A percentile compares a stretch with the other conserved stretches of the same genome.
These are phyloP conservation scores for Heliangelus exortis DNA, from an alignment of 2,797 vertebrate genomes.

Conservation along the genomic window DNA sequence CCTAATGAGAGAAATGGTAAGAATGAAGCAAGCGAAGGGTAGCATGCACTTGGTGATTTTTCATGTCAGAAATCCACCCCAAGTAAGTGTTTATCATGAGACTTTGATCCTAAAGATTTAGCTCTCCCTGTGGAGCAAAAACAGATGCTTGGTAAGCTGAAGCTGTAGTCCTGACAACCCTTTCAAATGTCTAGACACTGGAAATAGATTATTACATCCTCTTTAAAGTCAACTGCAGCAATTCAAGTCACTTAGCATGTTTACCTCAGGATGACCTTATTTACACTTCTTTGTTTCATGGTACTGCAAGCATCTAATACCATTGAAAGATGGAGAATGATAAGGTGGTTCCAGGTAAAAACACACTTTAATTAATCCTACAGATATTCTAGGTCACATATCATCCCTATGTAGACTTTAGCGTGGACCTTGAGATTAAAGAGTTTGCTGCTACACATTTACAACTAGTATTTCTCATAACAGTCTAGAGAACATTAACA, in stretches of 20 bases:
- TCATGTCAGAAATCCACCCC: slow-evolving; percentile 8
- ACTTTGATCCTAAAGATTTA: slow-evolving; percentile 64
- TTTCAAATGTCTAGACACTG: slow-evolving; percentile 51
- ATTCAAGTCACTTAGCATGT: neutral
- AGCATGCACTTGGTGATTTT: slow-evolving; percentile 6
- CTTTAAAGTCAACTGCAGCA: slow-evolving; percentile 38
- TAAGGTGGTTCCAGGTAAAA: neutral
- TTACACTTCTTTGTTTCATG: neutral
- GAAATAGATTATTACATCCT: slow-evolving; percentile 34
- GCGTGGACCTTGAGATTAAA: neutral
- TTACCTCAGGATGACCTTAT: slow-evolving; percentile 31
- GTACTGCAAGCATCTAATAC: neutral
- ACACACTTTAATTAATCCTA: neutral
- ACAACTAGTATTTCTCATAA: neutral
- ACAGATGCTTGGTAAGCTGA: slow-evolving; percentile 55
- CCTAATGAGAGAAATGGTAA: slow-evolving; percentile 6
- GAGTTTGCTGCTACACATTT: neutral
- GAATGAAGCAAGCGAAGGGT: neutral
- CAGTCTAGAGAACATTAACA: neutral
- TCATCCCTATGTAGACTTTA: neutral
- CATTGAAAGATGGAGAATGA: neutral
- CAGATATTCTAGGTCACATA: neutral
- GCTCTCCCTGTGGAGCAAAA: slow-evolving; percentile 48
- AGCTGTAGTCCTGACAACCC: slow-evolving; percentile 70
- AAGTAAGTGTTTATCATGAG: slow-evolving; percentile 5